Evolutionary conservation across 2,797 vertebrate species (phyloP).

Genomic region (Aulostomus chinensis): DNA sequence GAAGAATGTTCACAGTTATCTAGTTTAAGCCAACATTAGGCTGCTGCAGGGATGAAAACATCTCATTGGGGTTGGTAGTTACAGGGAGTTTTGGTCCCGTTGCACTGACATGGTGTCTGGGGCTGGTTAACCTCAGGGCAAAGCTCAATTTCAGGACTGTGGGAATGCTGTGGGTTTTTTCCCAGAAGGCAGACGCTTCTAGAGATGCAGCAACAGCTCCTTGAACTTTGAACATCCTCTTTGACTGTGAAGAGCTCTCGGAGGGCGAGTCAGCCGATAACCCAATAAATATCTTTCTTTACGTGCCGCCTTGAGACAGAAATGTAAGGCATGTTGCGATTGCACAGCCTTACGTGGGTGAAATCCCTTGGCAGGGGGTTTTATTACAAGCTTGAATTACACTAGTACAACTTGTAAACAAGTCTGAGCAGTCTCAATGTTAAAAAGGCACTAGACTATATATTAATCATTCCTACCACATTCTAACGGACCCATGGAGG

Average conservation of each 20-base stretch:
- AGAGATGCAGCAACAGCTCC: constrained; percentile 30
- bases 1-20: constrained; percentile 33
- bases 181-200: constrained; percentile 21
- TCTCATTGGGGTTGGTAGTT: constrained; percentile 47
- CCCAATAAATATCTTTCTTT: constrained; percentile 39
- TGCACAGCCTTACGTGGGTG: constrained; percentile 1
- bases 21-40: constrained; percentile 16
- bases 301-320: constrained; percentile 22
- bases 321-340: constrained; percentile 22
- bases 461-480: not conserved
- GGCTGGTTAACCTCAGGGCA: constrained; percentile 57
- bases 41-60: constrained; percentile 33
- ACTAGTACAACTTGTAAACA: constrained; percentile 1
- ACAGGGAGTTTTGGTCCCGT: constrained; percentile 18
- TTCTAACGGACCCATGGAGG: not conserved
- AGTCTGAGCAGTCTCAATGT: not conserved
- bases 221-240: constrained; percentile 72
- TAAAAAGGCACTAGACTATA: not conserved
- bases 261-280: constrained; percentile 49
- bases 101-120: constrained; percentile 45
- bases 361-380: constrained; percentile 15
- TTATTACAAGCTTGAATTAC: constrained; percentile 15
- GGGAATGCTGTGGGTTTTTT: constrained; percentile 64
- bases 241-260: constrained; percentile 31
- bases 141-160: constrained; percentile 51